Conservation (phyloP, 2,797 vertebrate genomes). For the Cichlasoma orientale region DNA sequence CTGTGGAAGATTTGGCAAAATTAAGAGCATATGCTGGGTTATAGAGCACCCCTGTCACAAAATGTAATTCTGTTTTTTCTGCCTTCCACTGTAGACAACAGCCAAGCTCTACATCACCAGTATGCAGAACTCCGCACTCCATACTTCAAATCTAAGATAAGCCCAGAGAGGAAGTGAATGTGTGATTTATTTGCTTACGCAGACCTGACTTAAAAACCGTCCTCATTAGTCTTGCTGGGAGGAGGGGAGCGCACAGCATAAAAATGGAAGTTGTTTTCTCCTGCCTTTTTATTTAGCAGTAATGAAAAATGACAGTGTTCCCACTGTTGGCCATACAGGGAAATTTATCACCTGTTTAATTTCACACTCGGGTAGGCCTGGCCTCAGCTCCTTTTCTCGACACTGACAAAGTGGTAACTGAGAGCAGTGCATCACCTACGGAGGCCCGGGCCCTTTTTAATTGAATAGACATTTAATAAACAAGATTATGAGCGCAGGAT, state of each 20-base stretch:
- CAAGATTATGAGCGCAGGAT: slow-evolving; percentile 71
- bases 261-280: slow-evolving; percentile 77
- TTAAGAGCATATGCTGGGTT: slow-evolving; percentile 39
- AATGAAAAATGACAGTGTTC: slow-evolving; percentile 83
- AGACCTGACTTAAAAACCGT: slow-evolving; percentile 70
- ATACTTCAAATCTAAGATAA: slow-evolving; percentile 60
- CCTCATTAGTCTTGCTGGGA: slow-evolving; percentile 79
- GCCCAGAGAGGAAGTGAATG: slow-evolving; percentile 48
- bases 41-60: slow-evolving; percentile 29
- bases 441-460: slow-evolving; percentile 68
- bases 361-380: slow-evolving; percentile 82
- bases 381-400: slow-evolving; percentile 76
- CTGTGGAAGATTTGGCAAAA: slow-evolving; percentile 26
- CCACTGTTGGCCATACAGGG: slow-evolving; percentile 71
- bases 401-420: slow-evolving; percentile 78
- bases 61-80: slow-evolving; percentile 38
- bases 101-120: slow-evolving; percentile 48
- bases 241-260: slow-evolving; percentile 39
- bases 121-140: background rate
- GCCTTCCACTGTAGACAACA: slow-evolving; percentile 30
- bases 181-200: slow-evolving; percentile 74
- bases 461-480: slow-evolving; percentile 78
- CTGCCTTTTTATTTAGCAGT: slow-evolving; percentile 81
- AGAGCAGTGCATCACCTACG: slow-evolving; percentile 72
- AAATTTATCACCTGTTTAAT: slow-evolving; percentile 87